Conservation (phyloP, 2,888 invertebrate genomes). For the Xestia sexstrigata region DNA sequence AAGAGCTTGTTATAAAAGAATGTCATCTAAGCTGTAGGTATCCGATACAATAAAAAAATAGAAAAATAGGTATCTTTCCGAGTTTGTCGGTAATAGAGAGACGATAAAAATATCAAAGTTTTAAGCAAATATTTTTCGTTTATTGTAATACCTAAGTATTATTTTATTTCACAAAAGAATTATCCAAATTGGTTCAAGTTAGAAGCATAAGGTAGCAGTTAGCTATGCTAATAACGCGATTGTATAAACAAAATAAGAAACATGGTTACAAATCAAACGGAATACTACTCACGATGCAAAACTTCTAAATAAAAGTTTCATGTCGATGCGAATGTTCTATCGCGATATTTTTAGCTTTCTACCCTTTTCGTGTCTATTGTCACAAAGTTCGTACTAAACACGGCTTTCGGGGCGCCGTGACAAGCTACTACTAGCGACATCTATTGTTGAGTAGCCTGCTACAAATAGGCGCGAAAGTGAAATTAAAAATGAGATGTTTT, state of each 20-base stretch:
- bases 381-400: slow-evolving; percentile 54
- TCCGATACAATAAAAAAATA: neutral
- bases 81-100: neutral
- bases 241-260: neutral
- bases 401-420: slow-evolving; percentile 35
- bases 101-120: neutral
- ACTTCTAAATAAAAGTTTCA: slow-evolving; percentile 41
- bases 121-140: neutral
- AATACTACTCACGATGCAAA: slow-evolving; percentile 13
- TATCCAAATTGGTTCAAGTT: neutral
- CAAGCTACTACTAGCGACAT: slow-evolving; percentile 78
- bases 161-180: neutral
- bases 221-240: neutral
- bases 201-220: neutral
- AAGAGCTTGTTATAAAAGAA: slow-evolving; percentile 36
- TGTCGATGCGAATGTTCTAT: slow-evolving; percentile 48
- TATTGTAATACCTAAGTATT: neutral
- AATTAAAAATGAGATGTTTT: neutral
- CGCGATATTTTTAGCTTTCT: slow-evolving; percentile 53
- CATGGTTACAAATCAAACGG: neutral
- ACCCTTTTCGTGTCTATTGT: slow-evolving; percentile 60
- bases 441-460: slow-evolving; percentile 79
- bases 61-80: neutral
- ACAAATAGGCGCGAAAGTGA: slow-evolving; percentile 16
- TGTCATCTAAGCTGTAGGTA: slow-evolving; percentile 2